Conservation (phyloP, 2,797 vertebrate genomes). For the Chelonia mydas region DNA sequence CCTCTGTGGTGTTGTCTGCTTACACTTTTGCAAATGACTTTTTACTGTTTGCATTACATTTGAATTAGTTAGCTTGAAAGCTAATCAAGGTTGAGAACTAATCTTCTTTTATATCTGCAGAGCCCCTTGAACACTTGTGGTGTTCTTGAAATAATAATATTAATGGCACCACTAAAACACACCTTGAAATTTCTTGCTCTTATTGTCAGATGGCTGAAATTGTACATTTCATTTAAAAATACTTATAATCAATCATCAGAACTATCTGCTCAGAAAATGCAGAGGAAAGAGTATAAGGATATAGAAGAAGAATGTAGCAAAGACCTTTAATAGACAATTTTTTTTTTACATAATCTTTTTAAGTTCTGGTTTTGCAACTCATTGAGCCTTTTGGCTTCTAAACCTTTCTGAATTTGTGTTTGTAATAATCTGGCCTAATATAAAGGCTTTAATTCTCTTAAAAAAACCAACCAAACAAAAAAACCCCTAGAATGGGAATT, state of each 20-base stretch:
- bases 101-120: not conserved
- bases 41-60: not conserved
- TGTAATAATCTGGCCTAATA: not conserved
- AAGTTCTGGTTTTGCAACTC: not conserved
- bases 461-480: too few species aligned
- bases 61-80: not conserved
- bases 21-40: not conserved
- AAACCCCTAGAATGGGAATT: not conserved
- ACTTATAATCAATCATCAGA: not conserved
- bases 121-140: not conserved
- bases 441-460: not conserved
- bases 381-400: not conserved
- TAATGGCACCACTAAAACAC: not conserved
- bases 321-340: not conserved
- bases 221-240: not conserved
- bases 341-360: not conserved
- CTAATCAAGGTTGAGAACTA: not conserved
- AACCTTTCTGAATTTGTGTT: not conserved
- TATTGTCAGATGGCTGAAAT: not conserved
- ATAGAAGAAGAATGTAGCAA: not conserved
- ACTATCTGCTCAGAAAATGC: not conserved
- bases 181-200: not conserved
- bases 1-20: not conserved
- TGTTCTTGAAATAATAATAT: not conserved
- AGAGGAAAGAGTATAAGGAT: not conserved